A percentile compares a stretch with the other conserved stretches of the same genome.
These are phyloP conservation scores for Sepiola atlantica DNA, from an alignment of 2,888 invertebrate species.

Conservation along the genomic window DNA sequence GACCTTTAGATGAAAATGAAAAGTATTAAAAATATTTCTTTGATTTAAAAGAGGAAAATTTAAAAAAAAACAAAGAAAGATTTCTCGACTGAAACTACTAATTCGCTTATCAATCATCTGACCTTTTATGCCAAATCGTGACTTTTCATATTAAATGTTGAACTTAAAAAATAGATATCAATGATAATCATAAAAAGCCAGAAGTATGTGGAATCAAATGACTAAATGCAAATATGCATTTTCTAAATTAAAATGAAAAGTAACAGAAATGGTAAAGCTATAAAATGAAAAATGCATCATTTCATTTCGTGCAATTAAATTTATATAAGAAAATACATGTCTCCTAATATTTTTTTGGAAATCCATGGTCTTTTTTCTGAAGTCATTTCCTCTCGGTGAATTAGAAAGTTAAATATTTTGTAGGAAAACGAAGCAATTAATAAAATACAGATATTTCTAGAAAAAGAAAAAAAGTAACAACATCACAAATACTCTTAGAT, in stretches of 20 bases:
- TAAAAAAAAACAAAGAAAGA: not conserved
- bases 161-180: not conserved
- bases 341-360: not conserved
- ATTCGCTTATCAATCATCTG: not conserved
- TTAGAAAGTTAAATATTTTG: not conserved
- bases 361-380: no score
- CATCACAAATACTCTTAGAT: no score
- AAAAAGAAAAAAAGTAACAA: not conserved
- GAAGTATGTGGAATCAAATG: not conserved
- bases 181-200: not conserved
- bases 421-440: not conserved
- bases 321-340: not conserved
- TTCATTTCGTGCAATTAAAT: not conserved
- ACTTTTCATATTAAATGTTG: conserved; percentile 11
- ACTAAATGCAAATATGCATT: not conserved
- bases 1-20: conserved; percentile 16
- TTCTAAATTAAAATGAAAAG: not conserved
- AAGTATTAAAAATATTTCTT: not conserved
- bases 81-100: not conserved
- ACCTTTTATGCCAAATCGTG: conserved; percentile 3
- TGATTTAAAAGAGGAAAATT: not conserved
- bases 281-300: not conserved
- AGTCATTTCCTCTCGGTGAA: not conserved
- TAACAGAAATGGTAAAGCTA: not conserved
- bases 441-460: not conserved